Conservation (phyloP, 2,888 invertebrate genomes). For the Brachycybe producta region DNA sequence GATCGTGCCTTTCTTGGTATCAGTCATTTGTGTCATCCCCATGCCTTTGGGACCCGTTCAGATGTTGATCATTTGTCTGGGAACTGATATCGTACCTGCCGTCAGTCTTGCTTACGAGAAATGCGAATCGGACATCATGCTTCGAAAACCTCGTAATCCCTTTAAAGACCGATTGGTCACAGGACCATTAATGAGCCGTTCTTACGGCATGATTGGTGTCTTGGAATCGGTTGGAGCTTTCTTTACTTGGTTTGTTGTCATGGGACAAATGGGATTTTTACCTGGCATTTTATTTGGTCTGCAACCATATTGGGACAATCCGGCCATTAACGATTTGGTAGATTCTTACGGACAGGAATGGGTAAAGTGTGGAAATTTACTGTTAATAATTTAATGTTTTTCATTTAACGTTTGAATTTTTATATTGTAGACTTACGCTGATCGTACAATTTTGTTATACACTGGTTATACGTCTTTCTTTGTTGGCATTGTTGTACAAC, state of each 20-base stretch:
- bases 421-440: conserved; percentile 15
- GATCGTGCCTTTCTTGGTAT: conserved; percentile 39
- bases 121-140: conserved; percentile 42
- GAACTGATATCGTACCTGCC: conserved; percentile 43
- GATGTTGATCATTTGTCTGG: conserved; percentile 41
- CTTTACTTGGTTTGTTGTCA: conserved; percentile 27
- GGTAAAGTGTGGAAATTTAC: no score
- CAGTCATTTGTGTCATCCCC: conserved; percentile 37
- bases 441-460: conserved; percentile 27
- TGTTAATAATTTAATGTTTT: no score
- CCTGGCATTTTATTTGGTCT: conserved; percentile 33
- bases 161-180: conserved; percentile 40
- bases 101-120: conserved; percentile 46
- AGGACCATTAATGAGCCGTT: conserved; percentile 34
- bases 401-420: not conserved
- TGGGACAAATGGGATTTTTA: conserved; percentile 37
- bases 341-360: conserved; percentile 37
- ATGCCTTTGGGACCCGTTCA: conserved; percentile 41
- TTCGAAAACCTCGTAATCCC: conserved; percentile 38
- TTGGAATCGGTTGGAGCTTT: conserved; percentile 37
- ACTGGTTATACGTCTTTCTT: conserved; percentile 35
- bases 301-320: conserved; percentile 35
- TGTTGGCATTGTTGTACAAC: conserved; percentile 34
- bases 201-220: conserved; percentile 39
- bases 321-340: conserved; percentile 34